Percentiles rank a stretch among this genome's conserved stretches.
These are phyloP conservation scores for Cololabis saira DNA, from an alignment of 2,113 vertebrate species.

Conservation along the genomic window DNA sequence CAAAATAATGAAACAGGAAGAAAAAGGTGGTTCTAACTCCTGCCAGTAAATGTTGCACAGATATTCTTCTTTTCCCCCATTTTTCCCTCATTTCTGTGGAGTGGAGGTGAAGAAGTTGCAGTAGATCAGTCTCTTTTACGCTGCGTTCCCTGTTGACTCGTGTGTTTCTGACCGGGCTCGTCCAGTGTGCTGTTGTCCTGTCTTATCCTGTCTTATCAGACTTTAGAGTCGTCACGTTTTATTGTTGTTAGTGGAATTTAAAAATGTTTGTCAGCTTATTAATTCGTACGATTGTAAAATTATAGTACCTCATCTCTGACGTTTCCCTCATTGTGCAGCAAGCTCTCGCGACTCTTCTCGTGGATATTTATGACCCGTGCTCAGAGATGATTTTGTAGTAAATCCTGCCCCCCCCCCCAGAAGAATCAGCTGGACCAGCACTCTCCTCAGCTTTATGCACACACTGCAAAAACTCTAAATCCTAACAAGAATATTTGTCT, in stretches of 20 bases:
- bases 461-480: no score
- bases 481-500: no score
- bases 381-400: background rate
- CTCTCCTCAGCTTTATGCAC: background rate
- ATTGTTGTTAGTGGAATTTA: constrained; percentile 61
- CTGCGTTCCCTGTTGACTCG: no score
- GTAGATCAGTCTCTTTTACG: no score
- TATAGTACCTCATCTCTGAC: constrained; percentile 16
- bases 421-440: background rate
- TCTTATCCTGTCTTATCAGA: constrained; percentile 68
- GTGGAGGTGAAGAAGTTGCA: no score
- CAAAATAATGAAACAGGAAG: no score
- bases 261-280: constrained; percentile 30
- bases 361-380: constrained; percentile 44
- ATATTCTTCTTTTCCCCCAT: no score
- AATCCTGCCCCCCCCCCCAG: constrained; percentile 12
- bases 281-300: constrained; percentile 37
- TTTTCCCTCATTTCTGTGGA: no score
- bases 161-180: no score
- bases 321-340: constrained; percentile 20
- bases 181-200: background rate
- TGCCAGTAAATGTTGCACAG: no score
- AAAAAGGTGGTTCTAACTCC: no score
- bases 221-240: constrained; percentile 70
- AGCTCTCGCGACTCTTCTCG: constrained; percentile 3